A percentile compares a stretch with the other conserved stretches of the same genome.
Evolutionary conservation across 2,113 vertebrate genomes (phyloP).

Genomic region (Sceloporus undulatus): DNA sequence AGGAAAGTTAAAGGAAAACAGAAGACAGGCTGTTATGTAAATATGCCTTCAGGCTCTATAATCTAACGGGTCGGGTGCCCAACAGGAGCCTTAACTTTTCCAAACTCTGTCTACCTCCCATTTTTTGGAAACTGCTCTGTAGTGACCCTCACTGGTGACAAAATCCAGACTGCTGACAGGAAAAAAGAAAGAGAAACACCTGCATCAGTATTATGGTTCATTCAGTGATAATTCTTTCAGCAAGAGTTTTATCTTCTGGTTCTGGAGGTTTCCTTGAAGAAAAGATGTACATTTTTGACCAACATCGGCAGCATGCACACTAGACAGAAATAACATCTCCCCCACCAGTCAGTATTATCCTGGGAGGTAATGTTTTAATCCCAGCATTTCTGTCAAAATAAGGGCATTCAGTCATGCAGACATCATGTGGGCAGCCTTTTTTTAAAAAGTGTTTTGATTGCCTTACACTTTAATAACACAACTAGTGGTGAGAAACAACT

Average conservation of each 20-base stretch:
- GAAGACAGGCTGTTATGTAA: constrained; percentile 37
- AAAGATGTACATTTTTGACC: constrained; percentile 49
- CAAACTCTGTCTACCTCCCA: constrained; percentile 61
- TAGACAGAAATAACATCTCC: constrained; percentile 53
- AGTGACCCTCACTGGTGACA: constrained; percentile 83
- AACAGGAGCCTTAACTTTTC: constrained; percentile 50
- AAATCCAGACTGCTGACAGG: constrained; percentile 77
- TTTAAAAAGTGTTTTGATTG: neutral
- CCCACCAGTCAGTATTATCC: constrained; percentile 51
- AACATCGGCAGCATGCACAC: constrained; percentile 42
- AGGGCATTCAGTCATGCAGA: constrained; percentile 5
- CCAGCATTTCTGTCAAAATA: constrained; percentile 14
- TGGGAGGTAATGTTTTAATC: constrained; percentile 23
- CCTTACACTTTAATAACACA: neutral
- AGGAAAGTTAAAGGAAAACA: constrained; percentile 30
- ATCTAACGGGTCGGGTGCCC: constrained; percentile 45
- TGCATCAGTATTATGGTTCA: constrained; percentile 75
- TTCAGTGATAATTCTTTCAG: constrained; percentile 70
- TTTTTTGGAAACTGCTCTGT: constrained; percentile 72
- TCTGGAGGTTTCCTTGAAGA: constrained; percentile 41
- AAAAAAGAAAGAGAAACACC: constrained; percentile 68
- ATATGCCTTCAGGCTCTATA: constrained; percentile 25
- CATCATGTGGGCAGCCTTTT: neutral
- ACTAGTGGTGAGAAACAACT: neutral
- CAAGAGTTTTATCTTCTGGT: constrained; percentile 30